phyloP scores from a whole-genome alignment of 2,113 vertebrate genomes.

The Dasypus novemcinctus region DNA sequence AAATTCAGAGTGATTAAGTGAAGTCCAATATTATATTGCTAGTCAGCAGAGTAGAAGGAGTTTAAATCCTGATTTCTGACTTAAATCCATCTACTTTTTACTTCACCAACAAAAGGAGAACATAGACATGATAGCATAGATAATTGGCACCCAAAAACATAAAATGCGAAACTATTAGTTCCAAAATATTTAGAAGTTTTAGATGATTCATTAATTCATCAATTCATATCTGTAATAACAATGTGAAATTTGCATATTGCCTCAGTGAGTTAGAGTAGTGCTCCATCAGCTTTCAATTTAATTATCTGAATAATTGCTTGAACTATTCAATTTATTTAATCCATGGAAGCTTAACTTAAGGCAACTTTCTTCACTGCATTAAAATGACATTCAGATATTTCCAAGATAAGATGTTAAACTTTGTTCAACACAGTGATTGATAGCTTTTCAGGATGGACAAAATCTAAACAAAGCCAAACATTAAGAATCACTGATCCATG shows the following conservation, averaged over 20 bases:
- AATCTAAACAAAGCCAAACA: conserved; percentile 17
- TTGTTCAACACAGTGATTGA: conserved; percentile 49
- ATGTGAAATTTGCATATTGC: neutral
- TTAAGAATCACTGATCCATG: conserved; percentile 12
- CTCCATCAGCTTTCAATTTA: neutral
- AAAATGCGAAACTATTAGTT: too few species aligned
- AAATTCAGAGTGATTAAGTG: neutral
- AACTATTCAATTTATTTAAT: conserved; percentile 48
- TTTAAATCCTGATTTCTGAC: neutral
- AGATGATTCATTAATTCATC: neutral
- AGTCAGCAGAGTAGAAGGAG: neutral
- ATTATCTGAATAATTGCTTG: conserved; percentile 44
- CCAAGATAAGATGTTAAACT: conserved; percentile 55
- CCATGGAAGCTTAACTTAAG: conserved; percentile 38
- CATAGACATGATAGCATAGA: neutral
- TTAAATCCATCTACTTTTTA: neutral
- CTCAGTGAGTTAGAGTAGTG: neutral
- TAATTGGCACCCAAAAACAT: neutral
- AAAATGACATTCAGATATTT: conserved; percentile 43
- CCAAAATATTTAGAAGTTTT: neutral
- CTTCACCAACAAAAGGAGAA: neutral
- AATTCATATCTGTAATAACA: neutral
- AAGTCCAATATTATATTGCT: neutral
- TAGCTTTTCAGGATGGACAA: conserved; percentile 48
- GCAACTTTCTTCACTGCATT: conserved; percentile 22